Evolutionary conservation across 2,888 invertebrate genomes (phyloP).

Genomic region (Biston betularia): DNA sequence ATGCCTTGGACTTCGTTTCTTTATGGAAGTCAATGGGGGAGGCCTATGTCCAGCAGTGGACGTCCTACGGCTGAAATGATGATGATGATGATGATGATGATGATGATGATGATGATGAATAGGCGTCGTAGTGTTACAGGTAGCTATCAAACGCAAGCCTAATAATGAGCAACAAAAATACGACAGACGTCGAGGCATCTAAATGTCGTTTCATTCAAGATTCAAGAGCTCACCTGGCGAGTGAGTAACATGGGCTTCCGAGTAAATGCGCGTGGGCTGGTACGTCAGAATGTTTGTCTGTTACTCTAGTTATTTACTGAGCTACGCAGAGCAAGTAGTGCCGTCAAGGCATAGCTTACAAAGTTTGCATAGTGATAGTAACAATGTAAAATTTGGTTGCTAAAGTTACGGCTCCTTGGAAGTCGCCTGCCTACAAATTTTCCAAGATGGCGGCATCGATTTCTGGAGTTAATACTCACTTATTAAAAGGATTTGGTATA

Average conservation of each 20-base stretch:
- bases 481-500: too few species aligned
- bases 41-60: too few species aligned
- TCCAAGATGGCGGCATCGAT: neutral
- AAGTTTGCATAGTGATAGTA: neutral
- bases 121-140: too few species aligned
- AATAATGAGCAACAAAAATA: neutral
- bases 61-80: too few species aligned
- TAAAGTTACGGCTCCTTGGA: too few species aligned
- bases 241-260: constrained; percentile 16
- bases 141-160: constrained; percentile 1
- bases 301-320: neutral
- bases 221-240: constrained; percentile 19
- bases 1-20: too few species aligned
- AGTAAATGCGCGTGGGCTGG: constrained; percentile 5
- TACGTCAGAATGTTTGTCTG: constrained; percentile 13
- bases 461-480: too few species aligned
- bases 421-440: neutral
- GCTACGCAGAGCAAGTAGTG: neutral
- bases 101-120: too few species aligned
- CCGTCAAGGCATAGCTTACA: too few species aligned
- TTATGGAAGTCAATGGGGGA: too few species aligned
- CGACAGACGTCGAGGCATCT: constrained; percentile 9
- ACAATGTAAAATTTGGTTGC: neutral
- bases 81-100: too few species aligned
- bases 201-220: constrained; percentile 11